phyloP scores from a whole-genome alignment of 2,113 vertebrate genomes.

The Pygoscelis antarcticus region DNA sequence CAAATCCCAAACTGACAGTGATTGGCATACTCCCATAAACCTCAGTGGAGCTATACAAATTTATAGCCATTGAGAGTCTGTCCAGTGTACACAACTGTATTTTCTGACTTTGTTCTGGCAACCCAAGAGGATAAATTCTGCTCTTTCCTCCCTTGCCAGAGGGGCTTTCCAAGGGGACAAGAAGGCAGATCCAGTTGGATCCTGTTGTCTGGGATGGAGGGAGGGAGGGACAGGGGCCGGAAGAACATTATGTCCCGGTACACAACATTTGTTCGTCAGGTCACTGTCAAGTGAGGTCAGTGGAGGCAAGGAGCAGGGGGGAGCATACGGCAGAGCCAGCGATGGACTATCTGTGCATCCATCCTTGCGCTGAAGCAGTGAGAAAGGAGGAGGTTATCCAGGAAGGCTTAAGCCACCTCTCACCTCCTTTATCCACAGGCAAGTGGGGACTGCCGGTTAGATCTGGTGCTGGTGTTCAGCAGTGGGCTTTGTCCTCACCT shows the following conservation, averaged over 20 bases:
- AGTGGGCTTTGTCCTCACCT: not conserved
- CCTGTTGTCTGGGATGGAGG: not conserved
- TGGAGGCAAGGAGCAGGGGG: not conserved
- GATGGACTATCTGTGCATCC: not conserved
- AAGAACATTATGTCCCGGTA: not conserved
- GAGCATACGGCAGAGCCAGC: fast-evolving
- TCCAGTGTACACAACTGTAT: not conserved
- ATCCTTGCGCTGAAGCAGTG: not conserved
- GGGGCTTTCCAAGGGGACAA: not conserved
- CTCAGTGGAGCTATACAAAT: not conserved
- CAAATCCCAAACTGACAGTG: not conserved
- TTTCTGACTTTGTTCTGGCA: not conserved
- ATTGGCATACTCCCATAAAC: not conserved
- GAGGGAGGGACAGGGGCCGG: not conserved
- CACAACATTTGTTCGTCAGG: fast-evolving
- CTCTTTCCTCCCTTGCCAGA: not conserved
- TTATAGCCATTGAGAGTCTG: not conserved
- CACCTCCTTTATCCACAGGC: not conserved
- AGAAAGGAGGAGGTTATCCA: not conserved
- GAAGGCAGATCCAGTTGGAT: not conserved
- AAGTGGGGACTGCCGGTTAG: not conserved
- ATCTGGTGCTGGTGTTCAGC: not conserved
- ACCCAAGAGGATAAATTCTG: not conserved
- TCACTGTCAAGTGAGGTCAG: not conserved
- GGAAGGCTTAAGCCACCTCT: not conserved